Base-by-base conservation (phyloP, 37 sponge, comb jelly and placozoan genomes). In the Eunapius fragilis region DNA sequence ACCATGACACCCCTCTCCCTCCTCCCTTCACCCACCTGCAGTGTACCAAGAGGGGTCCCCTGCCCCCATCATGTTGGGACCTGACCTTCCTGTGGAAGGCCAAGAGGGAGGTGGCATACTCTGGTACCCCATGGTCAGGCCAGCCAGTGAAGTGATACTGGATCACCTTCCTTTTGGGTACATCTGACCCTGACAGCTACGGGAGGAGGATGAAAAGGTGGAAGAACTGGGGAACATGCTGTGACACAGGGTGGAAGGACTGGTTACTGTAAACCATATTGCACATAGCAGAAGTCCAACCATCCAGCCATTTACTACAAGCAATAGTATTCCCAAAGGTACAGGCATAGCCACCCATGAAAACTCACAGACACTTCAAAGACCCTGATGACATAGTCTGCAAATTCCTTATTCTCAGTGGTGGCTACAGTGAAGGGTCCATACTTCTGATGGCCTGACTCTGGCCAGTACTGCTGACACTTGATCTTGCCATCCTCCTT, bases 121-220 rank as follows among this genome's bases (percentile, higher is more conserved):
- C 74, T 0, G 95, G 95, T 9, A 95, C 94, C 9, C 95, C 95
- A 25, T 93, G 94, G 73, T 96, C 94, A 69, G 96, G 96, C 96
- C 96, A 96, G 45, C 83, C 45, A 28, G 81, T 91, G 81, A 94
- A 94, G 86, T 94, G 95, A 71, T 86, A 92, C 37, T 94, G 95
- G 49, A 68, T 80, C 70, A 94, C 92, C 48, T 86, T 83, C 50
- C 35, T 37, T 36, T 11, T 27, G 14, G 58, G 41, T 41, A 6
- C 41, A 41, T 41, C 22, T 58, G 47, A 45, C 47, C 47, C 47
- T 45, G 58, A 58, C 14, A 58, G 58, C 58, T 58, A 45, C 9
- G 9, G 4, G 58, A 1, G 58, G 58, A 19, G 17, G 22, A 17
- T 58, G 17, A 11, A 2, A 58, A 58, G 1, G 58, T 45, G 47